These are phyloP conservation scores for Halcyon malimbica DNA, from an alignment of 2,113 vertebrate species.

Conservation along the genomic window DNA sequence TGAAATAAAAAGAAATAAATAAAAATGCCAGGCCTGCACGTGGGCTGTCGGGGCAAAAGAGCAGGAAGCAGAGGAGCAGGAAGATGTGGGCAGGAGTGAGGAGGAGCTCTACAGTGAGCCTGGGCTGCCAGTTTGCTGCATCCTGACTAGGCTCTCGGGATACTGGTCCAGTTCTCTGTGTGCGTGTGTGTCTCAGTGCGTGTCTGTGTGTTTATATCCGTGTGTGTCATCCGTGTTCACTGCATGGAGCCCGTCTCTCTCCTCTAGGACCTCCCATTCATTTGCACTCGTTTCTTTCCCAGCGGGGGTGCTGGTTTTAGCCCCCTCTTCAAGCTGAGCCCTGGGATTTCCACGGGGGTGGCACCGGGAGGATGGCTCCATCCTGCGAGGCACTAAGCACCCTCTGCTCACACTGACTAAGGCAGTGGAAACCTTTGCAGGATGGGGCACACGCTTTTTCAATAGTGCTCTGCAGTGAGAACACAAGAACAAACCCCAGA, in stretches of 20 bases:
- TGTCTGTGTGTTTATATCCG: not conserved
- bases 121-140: not conserved
- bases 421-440: not conserved
- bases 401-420: accelerated
- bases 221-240: accelerated
- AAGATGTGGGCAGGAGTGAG: accelerated
- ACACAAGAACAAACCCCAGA: not conserved
- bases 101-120: not conserved
- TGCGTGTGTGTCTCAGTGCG: not conserved
- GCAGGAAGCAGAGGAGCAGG: not conserved
- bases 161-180: accelerated
- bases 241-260: not conserved
- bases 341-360: not conserved
- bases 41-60: not conserved
- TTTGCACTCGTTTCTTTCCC: accelerated
- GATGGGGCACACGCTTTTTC: accelerated
- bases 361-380: not conserved
- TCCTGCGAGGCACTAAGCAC: not conserved
- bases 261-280: accelerated
- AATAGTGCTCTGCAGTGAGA: not conserved
- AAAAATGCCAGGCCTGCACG: not conserved
- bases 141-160: not conserved
- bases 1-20: not conserved
- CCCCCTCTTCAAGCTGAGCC: not conserved
- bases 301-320: accelerated